Evolutionary conservation across 2,888 invertebrate species (phyloP).

Genomic region (Synergus japonicus): DNA sequence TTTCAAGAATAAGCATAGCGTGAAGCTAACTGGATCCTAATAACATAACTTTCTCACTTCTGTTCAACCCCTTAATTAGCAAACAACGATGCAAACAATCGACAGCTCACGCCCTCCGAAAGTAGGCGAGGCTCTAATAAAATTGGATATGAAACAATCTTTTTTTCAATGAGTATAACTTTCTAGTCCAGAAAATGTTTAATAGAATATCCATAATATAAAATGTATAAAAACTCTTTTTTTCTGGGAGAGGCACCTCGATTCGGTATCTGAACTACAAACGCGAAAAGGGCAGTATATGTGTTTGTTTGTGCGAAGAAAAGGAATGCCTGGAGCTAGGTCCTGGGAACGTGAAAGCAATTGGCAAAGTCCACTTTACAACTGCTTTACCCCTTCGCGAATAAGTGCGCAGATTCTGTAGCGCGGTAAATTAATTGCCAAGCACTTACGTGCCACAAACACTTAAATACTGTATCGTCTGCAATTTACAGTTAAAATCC

Average conservation of each 20-base stretch:
- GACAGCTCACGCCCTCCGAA: not conserved
- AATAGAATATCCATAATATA: not conserved
- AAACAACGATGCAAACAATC: slow-evolving; percentile 26
- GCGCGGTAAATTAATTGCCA: slow-evolving; percentile 28
- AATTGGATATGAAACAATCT: slow-evolving; percentile 39
- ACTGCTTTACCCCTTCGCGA: not conserved
- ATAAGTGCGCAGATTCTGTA: slow-evolving; percentile 24
- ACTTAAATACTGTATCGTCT: slow-evolving; percentile 25
- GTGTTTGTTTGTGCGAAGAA: not conserved
- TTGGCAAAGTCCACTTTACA: slow-evolving; percentile 32
- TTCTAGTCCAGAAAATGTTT: not conserved
- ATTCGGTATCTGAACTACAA: not conserved
- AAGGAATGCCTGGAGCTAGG: not conserved
- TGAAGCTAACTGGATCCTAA: slow-evolving; percentile 1
- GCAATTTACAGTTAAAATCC: slow-evolving; percentile 53
- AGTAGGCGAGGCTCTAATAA: slow-evolving; percentile 22
- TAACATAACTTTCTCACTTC: slow-evolving; percentile 40
- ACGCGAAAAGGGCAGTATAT: not conserved
- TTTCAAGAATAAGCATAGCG: not conserved
- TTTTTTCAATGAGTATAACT: not conserved
- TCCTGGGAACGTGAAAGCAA: slow-evolving; percentile 37
- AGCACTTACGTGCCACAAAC: slow-evolving; percentile 8
- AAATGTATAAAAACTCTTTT: not conserved
- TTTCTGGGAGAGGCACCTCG: not conserved
- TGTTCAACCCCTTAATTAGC: slow-evolving; percentile 42